Conservation (phyloP, 2,113 vertebrate genomes). For the Gopherus evgoodei region DNA sequence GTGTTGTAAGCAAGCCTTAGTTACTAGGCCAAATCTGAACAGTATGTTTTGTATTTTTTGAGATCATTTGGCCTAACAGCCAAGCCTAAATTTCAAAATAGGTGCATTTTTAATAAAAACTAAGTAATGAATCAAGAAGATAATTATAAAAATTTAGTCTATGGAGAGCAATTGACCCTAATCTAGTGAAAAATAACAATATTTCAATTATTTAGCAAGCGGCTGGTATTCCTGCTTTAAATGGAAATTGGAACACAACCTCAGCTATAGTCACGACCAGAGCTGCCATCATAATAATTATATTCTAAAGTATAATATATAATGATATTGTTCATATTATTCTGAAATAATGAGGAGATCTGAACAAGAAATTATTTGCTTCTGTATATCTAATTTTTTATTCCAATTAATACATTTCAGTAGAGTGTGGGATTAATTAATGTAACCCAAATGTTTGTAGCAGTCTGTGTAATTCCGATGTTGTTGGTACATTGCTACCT, state of each 20-base stretch:
- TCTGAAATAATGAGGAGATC: neutral
- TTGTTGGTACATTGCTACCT: neutral
- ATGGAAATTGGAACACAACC: neutral
- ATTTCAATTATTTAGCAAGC: neutral
- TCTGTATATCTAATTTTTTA: slow-evolving; percentile 1
- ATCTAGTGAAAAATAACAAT: neutral
- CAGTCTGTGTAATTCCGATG: neutral
- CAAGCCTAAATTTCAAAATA: neutral
- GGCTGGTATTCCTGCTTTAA: neutral
- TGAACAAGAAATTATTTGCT: neutral
- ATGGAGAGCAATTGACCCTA: neutral
- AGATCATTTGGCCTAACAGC: neutral
- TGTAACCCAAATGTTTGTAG: neutral
- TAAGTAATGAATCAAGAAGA: neutral
- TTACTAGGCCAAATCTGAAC: neutral
- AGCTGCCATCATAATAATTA: neutral
- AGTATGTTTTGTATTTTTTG: neutral
- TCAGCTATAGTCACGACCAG: neutral
- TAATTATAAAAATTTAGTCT: neutral
- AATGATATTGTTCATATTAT: neutral
- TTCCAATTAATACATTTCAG: slow-evolving; percentile 23
- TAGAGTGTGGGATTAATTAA: slow-evolving; percentile 46
- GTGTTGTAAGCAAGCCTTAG: neutral
- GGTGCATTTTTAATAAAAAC: neutral
- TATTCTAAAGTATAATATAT: neutral